Evolutionary conservation across 1,140 invertebrate species (phyloP), one percentile per base, ranked within the genome.

Genomic region (Subanguina moxae): DNA sequence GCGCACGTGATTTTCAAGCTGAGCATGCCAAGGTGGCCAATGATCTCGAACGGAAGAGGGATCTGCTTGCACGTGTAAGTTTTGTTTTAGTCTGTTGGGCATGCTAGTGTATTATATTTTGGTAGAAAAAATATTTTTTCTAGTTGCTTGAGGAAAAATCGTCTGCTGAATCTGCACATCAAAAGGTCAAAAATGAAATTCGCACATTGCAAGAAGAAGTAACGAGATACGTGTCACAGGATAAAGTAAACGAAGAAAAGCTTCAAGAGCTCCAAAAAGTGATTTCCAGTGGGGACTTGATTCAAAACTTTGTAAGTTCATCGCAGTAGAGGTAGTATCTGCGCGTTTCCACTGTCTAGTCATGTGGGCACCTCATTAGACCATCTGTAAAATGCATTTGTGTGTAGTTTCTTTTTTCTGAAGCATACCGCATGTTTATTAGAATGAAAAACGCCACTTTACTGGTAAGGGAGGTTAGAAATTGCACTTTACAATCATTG

Each of bases 251-350:
- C 27, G 61, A 72, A 38, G 58, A 71, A 25, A 45, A 73, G 56
- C 32, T 64, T 21, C 48, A 72, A 32, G 63, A 72, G 48, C 74
- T 72, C 25, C 46, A 64, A 19, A 46, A 72, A 23, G 15, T 64
- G 19, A 30, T 46, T 17, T 63, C 52, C 42, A 64, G 70, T 32
- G 61, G 56, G n/a, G 43, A 71, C 9, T 21, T 25, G 32, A 62
- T 64, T 25, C 43, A 76, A n/a, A 72, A 64, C 23, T 72, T 62
- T 38, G 69, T 72, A 42, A 15, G 32, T 69, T 73, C 30, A 65
- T 67, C 25, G 25, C 25, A 52, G 11, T 45, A 13, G 11, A 45
- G n/a, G n/a, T n/a, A n/a, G n/a, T n/a, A n/a, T n/a, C n/a, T n/a
- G n/a, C n/a, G n/a, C n/a, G n/a, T n/a, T n/a, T n/a, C n/a, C n/a